Base-by-base conservation (phyloP, 1,140 invertebrate species). In the Pogonomyrmex californicus region DNA sequence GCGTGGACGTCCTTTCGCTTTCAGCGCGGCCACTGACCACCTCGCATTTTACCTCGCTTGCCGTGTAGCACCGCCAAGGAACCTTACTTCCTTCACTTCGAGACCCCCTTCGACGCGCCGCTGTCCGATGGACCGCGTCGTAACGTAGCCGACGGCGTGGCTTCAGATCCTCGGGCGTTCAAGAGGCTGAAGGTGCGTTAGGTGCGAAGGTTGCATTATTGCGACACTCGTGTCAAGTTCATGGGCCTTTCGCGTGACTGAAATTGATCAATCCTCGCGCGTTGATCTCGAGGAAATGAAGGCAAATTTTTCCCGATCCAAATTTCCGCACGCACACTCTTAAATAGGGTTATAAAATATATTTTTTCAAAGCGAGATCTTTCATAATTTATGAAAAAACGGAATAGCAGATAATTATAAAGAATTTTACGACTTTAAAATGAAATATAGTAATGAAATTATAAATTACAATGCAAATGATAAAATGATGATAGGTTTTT, bases 1-100 rank as follows among this genome's bases (percentile, higher is more conserved):
- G 78, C 62, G 60, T 49, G 86, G 36, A 54, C 81, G 90, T 91
- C 91, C 91, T 92, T 92, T 91, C 91, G 91, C 91, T 92, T 92
- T 92, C 91, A 89, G 51, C 89, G 38, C 89, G 86, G 88, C 73
- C 89, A 87, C 76, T 89, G 91, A 92, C 91, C 91, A 89, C 75
- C 38, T 38, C 23, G 23, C 23, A 23, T 23, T 23, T 38, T 60
- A 60, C 66, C 51, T 7, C 4, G 75, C 58, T 60, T 38, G 44
- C 41, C 33, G 49, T 49, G 36, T 56, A 73, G 60, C 49, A 87
- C 77, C 87, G 58, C 63, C 51, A 60, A 62, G 66, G n/a, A 47
- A 49, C 66, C 38, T 75, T 14, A 51, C 49, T 65, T 63, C 70
- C 66, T 75, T 56, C 58, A 38, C 51, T 51, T 30, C 36, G 36